Percentiles rank a stretch among this genome's conserved stretches.
phyloP scores from a whole-genome alignment of 1,140 invertebrate species.

The silkworm (Bombyx mori) region DNA sequence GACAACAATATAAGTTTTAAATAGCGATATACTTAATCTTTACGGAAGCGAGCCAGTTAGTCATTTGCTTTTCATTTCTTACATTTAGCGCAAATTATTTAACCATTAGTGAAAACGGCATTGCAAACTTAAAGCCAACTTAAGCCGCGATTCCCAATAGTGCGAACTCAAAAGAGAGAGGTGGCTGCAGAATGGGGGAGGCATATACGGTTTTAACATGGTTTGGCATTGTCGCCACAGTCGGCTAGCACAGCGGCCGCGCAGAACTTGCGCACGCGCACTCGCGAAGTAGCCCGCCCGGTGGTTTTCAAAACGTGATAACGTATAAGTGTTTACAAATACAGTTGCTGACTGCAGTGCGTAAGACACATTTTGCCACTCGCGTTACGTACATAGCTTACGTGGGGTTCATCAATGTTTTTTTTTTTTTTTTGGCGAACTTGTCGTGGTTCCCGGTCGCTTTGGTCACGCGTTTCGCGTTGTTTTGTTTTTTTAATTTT shows the following conservation, averaged over 20 bases:
- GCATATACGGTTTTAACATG: constrained; percentile 37
- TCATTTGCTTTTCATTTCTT: too few relatives aligned
- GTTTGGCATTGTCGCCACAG: constrained; percentile 56
- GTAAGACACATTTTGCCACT: constrained; percentile 8
- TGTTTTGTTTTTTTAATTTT: too few relatives aligned
- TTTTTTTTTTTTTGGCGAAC: constrained; percentile 1
- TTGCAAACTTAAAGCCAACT: too few relatives aligned
- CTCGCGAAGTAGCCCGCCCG: constrained; percentile 1
- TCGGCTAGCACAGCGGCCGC: constrained; percentile 54
- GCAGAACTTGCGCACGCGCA: constrained; percentile 32
- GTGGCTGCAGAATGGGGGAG: constrained; percentile 48
- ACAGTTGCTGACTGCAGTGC: constrained; percentile 29
- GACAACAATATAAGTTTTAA: too few relatives aligned
- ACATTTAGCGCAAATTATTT: too few relatives aligned
- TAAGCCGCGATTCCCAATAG: too few relatives aligned
- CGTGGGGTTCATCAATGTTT: background rate
- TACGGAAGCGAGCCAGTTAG: too few relatives aligned
- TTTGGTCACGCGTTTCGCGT: too few relatives aligned
- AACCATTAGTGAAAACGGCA: too few relatives aligned
- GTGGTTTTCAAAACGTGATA: constrained; percentile 17
- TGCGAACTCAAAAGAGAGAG: constrained; percentile 57
- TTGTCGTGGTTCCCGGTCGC: background rate
- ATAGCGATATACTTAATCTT: too few relatives aligned
- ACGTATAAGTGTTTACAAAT: constrained; percentile 25
- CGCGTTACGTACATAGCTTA: constrained; percentile 28